Percentiles rank a stretch among this genome's conserved stretches.
Evolutionary conservation across 2,113 vertebrate genomes (phyloP).

Genomic region (Calypte anna): DNA sequence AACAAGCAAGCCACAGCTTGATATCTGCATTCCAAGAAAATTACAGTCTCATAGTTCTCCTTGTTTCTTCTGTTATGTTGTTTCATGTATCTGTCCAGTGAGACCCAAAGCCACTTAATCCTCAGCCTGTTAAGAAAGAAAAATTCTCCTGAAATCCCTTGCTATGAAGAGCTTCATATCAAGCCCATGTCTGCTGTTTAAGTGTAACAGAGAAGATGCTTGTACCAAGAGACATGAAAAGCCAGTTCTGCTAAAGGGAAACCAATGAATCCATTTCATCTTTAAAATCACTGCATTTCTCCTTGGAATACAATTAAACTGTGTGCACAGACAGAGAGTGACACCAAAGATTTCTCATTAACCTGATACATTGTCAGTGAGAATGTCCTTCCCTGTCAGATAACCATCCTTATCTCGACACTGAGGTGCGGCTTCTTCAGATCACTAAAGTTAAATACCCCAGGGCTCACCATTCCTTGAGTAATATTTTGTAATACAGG

Average conservation of each 20-base stretch:
- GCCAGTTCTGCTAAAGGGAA: background rate
- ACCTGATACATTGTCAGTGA: background rate
- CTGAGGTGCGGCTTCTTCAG: background rate
- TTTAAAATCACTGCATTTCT: background rate
- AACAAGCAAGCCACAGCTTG: background rate
- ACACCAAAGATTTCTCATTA: background rate
- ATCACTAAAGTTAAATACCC: background rate
- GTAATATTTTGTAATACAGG: background rate
- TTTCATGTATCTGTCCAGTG: background rate
- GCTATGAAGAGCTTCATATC: background rate
- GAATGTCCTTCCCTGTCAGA: background rate
- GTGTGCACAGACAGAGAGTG: background rate
- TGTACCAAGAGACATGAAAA: background rate
- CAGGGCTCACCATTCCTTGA: background rate
- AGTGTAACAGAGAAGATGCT: background rate
- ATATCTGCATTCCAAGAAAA: conserved; percentile 1
- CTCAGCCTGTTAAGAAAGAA: background rate
- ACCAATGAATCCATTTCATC: background rate
- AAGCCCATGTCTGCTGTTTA: background rate
- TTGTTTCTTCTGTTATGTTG: background rate
- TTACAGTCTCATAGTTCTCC: background rate
- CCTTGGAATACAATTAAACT: background rate
- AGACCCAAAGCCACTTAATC: background rate
- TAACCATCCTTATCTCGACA: background rate
- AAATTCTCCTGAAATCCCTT: background rate